Percentiles rank a stretch among this genome's conserved stretches.
phyloP scores from a whole-genome alignment of 2,888 invertebrate genomes.

The Serripes groenlandicus region DNA sequence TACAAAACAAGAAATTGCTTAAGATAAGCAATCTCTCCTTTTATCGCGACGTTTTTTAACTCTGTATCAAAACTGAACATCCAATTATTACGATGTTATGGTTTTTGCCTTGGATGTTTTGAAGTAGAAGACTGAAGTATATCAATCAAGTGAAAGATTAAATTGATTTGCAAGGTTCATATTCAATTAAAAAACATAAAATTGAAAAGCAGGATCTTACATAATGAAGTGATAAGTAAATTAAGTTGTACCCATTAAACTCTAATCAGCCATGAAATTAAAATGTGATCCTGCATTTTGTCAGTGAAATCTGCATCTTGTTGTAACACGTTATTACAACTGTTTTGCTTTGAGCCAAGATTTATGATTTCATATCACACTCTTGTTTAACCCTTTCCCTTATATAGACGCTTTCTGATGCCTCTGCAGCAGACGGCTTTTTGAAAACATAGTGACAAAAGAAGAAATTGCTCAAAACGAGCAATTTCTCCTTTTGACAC shows the following conservation, averaged over 20 bases:
- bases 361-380: no score
- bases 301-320: no score
- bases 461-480: not conserved
- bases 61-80: no score
- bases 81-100: no score
- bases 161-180: not conserved
- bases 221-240: slow-evolving; percentile 23
- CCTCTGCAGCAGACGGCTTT: not conserved
- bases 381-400: not conserved
- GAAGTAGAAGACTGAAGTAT: no score
- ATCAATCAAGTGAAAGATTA: no score
- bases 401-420: not conserved
- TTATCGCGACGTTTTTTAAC: no score
- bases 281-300: slow-evolving; percentile 13
- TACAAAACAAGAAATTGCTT: no score
- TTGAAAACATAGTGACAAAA: slow-evolving; percentile 1
- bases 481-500: not conserved
- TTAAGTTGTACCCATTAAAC: slow-evolving; percentile 15
- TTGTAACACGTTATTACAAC: no score
- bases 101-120: no score
- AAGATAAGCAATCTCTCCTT: no score
- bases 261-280: slow-evolving; percentile 22
- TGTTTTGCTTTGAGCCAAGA: no score
- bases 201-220: slow-evolving; percentile 18
- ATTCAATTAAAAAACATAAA: not conserved